These are phyloP conservation scores for Microctonus hyperodae DNA, from an alignment of 2,888 invertebrate genomes.

Conservation along the genomic window DNA sequence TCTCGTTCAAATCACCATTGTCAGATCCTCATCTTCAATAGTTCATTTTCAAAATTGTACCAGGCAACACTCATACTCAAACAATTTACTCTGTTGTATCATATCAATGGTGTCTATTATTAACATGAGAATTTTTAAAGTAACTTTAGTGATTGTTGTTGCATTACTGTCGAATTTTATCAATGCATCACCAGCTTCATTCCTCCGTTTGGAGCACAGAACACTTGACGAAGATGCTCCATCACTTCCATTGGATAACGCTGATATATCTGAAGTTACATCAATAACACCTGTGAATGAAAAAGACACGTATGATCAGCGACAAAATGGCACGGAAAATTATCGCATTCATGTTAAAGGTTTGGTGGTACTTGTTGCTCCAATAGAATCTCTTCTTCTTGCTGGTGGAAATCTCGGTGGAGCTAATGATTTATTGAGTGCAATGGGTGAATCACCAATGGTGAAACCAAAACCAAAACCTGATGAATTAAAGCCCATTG, in stretches of 20 bases:
- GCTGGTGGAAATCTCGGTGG: slow-evolving; percentile 63
- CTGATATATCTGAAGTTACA: neutral
- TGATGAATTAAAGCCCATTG: slow-evolving; percentile 23
- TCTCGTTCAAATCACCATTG: slow-evolving; percentile 2
- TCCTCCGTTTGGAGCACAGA: slow-evolving; percentile 31
- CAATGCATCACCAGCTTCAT: slow-evolving; percentile 31
- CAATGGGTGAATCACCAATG: neutral
- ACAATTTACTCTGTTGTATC: neutral
- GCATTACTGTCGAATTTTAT: slow-evolving; percentile 28
- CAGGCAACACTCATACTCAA: neutral
- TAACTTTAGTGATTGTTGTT: slow-evolving; percentile 28
- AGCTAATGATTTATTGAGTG: slow-evolving; percentile 28
- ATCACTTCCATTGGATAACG: neutral
- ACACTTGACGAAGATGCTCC: slow-evolving; percentile 2
- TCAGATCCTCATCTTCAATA: slow-evolving; percentile 15
- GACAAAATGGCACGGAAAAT: slow-evolving; percentile 82
- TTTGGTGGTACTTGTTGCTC: slow-evolving; percentile 72
- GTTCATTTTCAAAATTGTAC: slow-evolving; percentile 20
- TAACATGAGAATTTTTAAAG: slow-evolving; percentile 56
- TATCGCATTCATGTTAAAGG: slow-evolving; percentile 75
- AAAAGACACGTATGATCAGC: slow-evolving; percentile 69
- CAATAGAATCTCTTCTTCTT: slow-evolving; percentile 69
- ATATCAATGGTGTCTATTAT: slow-evolving; percentile 39
- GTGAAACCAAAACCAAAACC: slow-evolving; percentile 30
- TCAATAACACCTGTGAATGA: neutral